Conservation (phyloP, 2,888 invertebrate species). For the Sinhomidia bicolor region DNA sequence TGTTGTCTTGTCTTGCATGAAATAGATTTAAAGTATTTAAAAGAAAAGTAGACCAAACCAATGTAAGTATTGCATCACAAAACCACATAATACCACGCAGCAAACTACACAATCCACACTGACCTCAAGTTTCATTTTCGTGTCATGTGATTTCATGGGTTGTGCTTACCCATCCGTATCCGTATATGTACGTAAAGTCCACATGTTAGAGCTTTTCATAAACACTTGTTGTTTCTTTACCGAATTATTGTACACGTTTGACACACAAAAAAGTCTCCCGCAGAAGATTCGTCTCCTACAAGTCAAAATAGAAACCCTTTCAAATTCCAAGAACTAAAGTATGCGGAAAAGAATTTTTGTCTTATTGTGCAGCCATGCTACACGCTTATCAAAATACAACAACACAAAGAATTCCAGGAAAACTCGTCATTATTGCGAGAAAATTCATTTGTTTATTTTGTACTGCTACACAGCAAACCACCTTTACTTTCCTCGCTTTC, state of each 20-base stretch:
- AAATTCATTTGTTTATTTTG: too few species aligned
- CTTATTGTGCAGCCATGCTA: too few species aligned
- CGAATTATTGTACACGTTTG: neutral
- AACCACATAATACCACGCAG: neutral
- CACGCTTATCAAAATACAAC: too few species aligned
- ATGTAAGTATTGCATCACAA: neutral
- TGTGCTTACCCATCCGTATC: too few species aligned
- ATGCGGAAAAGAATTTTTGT: neutral
- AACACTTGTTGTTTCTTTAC: slow-evolving; percentile 15
- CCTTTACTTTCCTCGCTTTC: too few species aligned
- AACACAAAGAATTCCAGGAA: too few species aligned
- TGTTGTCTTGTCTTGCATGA: slow-evolving; percentile 18
- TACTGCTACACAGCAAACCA: too few species aligned
- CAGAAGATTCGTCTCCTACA: neutral
- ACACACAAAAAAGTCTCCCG: neutral
- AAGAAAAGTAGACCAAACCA: slow-evolving; percentile 19
- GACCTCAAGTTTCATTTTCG: neutral
- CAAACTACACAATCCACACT: neutral
- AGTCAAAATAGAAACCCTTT: neutral
- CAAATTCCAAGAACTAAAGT: neutral
- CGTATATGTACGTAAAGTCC: too few species aligned
- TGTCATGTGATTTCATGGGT: neutral
- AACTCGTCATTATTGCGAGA: too few species aligned
- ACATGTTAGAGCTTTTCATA: too few species aligned
- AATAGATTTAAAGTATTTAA: neutral